phyloP scores from a whole-genome alignment of 2,113 vertebrate genomes.

The Alces alces region DNA sequence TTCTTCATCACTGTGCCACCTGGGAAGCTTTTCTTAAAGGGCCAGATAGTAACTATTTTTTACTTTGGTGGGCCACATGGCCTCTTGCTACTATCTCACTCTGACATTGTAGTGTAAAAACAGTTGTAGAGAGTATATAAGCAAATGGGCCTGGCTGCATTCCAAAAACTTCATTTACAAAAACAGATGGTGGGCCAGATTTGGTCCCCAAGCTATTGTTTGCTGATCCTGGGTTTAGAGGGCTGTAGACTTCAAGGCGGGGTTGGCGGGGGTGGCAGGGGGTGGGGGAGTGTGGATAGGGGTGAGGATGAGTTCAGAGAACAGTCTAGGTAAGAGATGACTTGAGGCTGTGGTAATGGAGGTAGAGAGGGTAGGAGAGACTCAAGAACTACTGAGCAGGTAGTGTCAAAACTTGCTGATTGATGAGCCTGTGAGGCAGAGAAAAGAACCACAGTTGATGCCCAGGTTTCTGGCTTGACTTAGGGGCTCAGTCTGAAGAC shows the following conservation, averaged over 20 bases:
- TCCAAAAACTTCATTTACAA: neutral
- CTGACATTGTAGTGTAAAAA: neutral
- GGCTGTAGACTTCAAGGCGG: rapidly evolving
- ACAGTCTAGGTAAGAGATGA: neutral
- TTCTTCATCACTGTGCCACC: neutral
- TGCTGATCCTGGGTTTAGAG: neutral
- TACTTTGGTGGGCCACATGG: neutral
- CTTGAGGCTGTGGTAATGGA: neutral
- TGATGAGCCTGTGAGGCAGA: neutral
- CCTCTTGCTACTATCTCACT: neutral
- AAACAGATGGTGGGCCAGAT: neutral
- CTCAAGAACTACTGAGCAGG: neutral
- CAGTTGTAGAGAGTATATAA: neutral
- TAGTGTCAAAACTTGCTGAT: neutral
- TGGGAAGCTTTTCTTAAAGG: neutral
- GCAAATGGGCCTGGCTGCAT: neutral
- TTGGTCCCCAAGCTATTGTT: neutral
- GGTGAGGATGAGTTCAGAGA: neutral
- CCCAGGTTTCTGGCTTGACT: neutral
- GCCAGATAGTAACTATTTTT: neutral
- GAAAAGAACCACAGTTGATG: neutral
- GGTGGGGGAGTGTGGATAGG: neutral
- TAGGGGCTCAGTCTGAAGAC: neutral
- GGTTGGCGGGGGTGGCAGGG: rapidly evolving
- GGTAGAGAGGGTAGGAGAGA: neutral